These are phyloP conservation scores for Caerostris extrusa DNA, from an alignment of 1,140 invertebrate genomes.

Conservation along the genomic window DNA sequence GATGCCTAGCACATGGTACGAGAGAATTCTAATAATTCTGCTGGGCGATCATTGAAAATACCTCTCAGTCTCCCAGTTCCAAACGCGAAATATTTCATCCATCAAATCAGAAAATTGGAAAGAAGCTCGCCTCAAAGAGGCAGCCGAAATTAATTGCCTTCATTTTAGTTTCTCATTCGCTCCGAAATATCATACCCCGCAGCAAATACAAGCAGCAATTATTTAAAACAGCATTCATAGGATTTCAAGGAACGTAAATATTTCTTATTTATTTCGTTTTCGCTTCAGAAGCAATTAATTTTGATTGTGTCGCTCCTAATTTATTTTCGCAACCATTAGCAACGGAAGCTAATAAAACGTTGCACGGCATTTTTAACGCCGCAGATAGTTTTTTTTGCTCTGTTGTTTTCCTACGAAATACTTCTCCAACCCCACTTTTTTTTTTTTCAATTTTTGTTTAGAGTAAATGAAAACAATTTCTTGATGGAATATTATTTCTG, in stretches of 20 bases:
- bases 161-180: conserved; percentile 31
- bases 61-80: too few relatives aligned
- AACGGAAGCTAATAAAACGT: conserved; percentile 1
- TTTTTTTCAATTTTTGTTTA: neutral
- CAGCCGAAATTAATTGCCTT: conserved; percentile 13
- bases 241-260: conserved; percentile 49
- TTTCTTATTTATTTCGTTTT: conserved; percentile 43
- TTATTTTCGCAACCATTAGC: conserved; percentile 40
- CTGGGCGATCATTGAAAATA: too few relatives aligned
- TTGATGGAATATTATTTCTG: neutral
- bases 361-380: neutral
- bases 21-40: too few relatives aligned
- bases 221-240: conserved; percentile 35
- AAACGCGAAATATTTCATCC: neutral
- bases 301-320: conserved; percentile 38
- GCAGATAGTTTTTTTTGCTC: neutral
- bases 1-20: too few relatives aligned
- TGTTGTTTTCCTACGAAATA: neutral
- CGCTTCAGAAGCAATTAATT: conserved; percentile 45
- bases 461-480: conserved; percentile 14
- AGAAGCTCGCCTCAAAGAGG: neutral
- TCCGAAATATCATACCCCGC: conserved; percentile 18
- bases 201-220: conserved; percentile 15
- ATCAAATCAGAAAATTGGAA: neutral
- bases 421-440: neutral